Conservation (phyloP, 2,888 invertebrate species). For the Abrostola tripartita region DNA sequence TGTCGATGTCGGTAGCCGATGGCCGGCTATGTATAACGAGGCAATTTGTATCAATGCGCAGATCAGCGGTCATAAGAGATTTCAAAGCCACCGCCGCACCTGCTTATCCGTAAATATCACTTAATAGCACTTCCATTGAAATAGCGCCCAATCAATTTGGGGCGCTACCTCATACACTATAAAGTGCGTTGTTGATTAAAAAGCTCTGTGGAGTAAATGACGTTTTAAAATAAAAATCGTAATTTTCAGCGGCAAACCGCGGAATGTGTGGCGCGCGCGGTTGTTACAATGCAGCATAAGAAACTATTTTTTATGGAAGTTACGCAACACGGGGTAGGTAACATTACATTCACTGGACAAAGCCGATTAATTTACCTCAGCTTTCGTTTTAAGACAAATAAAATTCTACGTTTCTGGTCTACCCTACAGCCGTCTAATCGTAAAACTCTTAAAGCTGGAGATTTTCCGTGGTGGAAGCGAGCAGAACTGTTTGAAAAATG, state of each 20-base stretch:
- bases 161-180: slow-evolving; percentile 27
- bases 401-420: too few species aligned
- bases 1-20: slow-evolving; percentile 48
- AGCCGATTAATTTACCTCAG: slow-evolving; percentile 19
- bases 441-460: too few species aligned
- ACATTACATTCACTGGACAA: slow-evolving; percentile 17
- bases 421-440: too few species aligned
- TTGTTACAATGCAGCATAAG: slow-evolving; percentile 56
- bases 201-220: slow-evolving; percentile 34
- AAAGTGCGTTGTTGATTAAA: slow-evolving; percentile 47
- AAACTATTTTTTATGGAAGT: slow-evolving; percentile 60
- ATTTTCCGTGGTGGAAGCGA: too few species aligned
- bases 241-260: slow-evolving; percentile 81
- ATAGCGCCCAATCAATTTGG: slow-evolving; percentile 22
- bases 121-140: slow-evolving; percentile 68
- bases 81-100: slow-evolving; percentile 82
- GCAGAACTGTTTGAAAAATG: too few species aligned
- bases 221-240: slow-evolving; percentile 53
- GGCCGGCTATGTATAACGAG: slow-evolving; percentile 70
- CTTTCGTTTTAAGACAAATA: too few species aligned
- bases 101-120: slow-evolving; percentile 78
- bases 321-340: slow-evolving; percentile 48
- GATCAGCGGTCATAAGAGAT: slow-evolving; percentile 72
- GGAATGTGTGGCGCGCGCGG: slow-evolving; percentile 74
- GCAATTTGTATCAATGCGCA: slow-evolving; percentile 80